Evolutionary conservation across 1,140 invertebrate species (phyloP).

Genomic region (Sesamia nonagrioides): DNA sequence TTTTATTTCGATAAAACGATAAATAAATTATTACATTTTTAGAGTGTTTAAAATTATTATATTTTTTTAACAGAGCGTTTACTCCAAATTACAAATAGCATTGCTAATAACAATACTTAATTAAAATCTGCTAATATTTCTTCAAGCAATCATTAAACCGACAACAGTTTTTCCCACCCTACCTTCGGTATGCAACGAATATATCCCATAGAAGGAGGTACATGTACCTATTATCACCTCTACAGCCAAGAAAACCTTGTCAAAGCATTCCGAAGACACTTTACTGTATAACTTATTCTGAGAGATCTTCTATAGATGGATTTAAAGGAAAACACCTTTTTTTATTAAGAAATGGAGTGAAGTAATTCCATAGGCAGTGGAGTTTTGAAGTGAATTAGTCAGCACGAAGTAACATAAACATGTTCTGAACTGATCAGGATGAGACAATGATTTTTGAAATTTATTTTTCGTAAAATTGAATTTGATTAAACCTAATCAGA

Average conservation of each 20-base stretch:
- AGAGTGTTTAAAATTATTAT: no score
- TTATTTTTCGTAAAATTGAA: no score
- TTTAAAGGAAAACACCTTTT: background rate
- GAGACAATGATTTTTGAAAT: no score
- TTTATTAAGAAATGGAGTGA: background rate
- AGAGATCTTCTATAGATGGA: background rate
- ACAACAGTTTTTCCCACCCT: background rate
- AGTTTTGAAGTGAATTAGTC: background rate
- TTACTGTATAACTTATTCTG: background rate
- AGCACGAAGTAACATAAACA: no score
- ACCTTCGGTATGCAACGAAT: constrained; percentile 4
- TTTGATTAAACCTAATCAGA: no score
- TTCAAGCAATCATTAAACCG: background rate
- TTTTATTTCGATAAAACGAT: no score
- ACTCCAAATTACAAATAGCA: no score
- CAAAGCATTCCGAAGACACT: constrained; percentile 5
- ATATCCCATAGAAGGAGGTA: constrained; percentile 12
- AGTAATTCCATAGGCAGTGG: background rate
- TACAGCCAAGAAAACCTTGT: background rate
- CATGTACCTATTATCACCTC: background rate
- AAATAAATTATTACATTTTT: no score
- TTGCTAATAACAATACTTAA: no score
- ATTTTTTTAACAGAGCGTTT: no score
- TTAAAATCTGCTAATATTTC: background rate
- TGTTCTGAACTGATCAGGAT: no score